Base-by-base conservation (phyloP, 2,797 vertebrate genomes). In the Macropus fuliginosus region DNA sequence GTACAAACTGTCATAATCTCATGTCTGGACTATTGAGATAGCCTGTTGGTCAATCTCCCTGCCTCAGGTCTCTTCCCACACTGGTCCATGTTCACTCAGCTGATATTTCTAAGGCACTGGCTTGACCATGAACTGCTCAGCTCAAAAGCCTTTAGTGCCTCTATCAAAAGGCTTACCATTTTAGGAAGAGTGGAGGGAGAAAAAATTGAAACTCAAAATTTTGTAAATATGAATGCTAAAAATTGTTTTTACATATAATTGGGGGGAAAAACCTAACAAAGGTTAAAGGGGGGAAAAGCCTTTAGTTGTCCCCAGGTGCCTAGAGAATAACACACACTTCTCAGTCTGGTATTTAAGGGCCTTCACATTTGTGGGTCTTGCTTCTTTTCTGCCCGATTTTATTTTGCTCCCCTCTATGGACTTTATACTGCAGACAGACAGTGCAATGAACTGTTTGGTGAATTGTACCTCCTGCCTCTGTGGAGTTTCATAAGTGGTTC, bases 181-280 rank as follows among this genome's bases (percentile, higher is more conserved):
- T 40, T 74, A 21, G 59, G 31, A 62, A 34, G 13, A 34, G 59
- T 11, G 31, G 27, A 28, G 16, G 14, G n/a, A n/a, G 62, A 74
- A 40, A n/a, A 1, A 18, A 8, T 40, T 74, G 16, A 16, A 66
- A 74, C 62, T 74, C 62, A n/a, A 18, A 74, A n/a, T 40, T 66
- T n/a, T 4, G 1, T n/a, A 66, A 40, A n/a, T 40, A 74, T 74
- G 62, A 74, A n/a, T n/a, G 34, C 4, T n/a, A 6, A 66, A n/a
- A 10, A 18, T 66, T n/a, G 14, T 18, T 34, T 66, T 74, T 40
- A 74, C n/a, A 40, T 40, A 74, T 21, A n/a, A 40, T 40, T 21
- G n/a, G 62, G 18, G 8, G 16, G 16, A 31, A 3, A 3, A 46
- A n/a, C 1, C 0, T 18, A 18, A 74, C 5, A 3, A 40, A 40